These are phyloP conservation scores for Cricetomys ansorgei DNA, from an alignment of 2,113 vertebrate species.

Conservation along the genomic window DNA sequence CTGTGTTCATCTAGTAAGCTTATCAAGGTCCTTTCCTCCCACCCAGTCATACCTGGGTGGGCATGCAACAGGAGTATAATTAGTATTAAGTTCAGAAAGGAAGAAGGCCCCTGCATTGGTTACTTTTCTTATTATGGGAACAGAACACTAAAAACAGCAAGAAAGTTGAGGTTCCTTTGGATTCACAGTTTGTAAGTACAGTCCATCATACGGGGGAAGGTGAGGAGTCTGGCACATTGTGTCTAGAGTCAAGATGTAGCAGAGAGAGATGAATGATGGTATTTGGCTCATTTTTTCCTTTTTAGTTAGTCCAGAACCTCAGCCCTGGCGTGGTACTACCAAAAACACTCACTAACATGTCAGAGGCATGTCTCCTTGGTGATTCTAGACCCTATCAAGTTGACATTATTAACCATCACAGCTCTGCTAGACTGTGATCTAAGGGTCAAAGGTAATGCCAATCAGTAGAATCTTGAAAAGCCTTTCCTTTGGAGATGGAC, in stretches of 20 bases:
- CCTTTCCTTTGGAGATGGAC: background rate
- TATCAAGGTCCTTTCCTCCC: background rate
- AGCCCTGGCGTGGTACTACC: background rate
- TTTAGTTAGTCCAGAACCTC: background rate
- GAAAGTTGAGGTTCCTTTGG: background rate
- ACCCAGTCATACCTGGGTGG: background rate
- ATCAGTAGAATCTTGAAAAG: slow-evolving; percentile 53
- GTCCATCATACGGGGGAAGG: background rate
- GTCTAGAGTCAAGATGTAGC: background rate
- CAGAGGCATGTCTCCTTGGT: background rate
- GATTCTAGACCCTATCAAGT: background rate
- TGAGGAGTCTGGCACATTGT: no score
- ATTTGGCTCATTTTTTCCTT: background rate
- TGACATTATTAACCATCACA: background rate
- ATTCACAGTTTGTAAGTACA: background rate
- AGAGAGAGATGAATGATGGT: background rate
- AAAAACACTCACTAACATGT: background rate
- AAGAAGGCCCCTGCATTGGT: background rate
- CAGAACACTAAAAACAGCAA: background rate
- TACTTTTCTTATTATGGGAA: background rate
- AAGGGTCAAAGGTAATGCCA: background rate
- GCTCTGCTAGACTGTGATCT: background rate
- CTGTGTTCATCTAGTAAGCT: background rate
- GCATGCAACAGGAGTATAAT: slow-evolving; percentile 11
- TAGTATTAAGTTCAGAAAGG: slow-evolving; percentile 64